A percentile compares a stretch with the other conserved stretches of the same genome.
These are phyloP conservation scores for Cygnus buccinator DNA, from an alignment of 2,113 vertebrate species.

Conservation along the genomic window DNA sequence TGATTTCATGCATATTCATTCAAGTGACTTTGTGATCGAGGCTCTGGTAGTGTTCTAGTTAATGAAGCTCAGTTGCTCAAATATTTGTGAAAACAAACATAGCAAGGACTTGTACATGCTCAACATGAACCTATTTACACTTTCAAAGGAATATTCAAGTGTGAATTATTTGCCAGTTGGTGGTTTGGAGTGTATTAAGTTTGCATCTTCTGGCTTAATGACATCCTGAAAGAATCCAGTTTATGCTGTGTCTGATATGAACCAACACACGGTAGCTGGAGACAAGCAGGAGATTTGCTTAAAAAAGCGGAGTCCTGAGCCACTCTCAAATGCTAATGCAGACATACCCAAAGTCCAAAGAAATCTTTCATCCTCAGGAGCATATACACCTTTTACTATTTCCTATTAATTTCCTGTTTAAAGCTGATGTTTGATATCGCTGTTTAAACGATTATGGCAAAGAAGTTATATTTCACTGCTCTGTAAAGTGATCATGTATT, in stretches of 20 bases:
- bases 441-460: not conserved
- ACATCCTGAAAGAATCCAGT: constrained; percentile 1
- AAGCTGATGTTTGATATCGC: not conserved
- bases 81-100: constrained; percentile 58
- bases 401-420: not conserved
- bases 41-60: constrained; percentile 21
- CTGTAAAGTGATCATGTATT: not conserved
- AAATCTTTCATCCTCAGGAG: not conserved
- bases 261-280: not conserved
- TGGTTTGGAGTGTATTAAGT: constrained; percentile 5
- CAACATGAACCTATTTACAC: constrained; percentile 31
- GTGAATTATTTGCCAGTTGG: constrained; percentile 33
- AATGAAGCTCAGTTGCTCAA: constrained; percentile 44
- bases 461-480: not conserved
- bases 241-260: not conserved
- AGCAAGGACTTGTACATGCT: constrained; percentile 7
- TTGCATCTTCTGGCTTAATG: constrained; percentile 24
- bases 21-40: constrained; percentile 1
- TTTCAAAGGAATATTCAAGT: constrained; percentile 42
- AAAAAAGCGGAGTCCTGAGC: not conserved
- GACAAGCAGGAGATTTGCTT: not conserved
- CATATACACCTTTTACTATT: not conserved
- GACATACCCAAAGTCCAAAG: not conserved
- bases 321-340: not conserved
- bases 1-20: constrained; percentile 62